A percentile compares a stretch with the other conserved stretches of the same genome.
phyloP scores from a whole-genome alignment of 2,888 invertebrate genomes.

The Drosophila rubida region DNA sequence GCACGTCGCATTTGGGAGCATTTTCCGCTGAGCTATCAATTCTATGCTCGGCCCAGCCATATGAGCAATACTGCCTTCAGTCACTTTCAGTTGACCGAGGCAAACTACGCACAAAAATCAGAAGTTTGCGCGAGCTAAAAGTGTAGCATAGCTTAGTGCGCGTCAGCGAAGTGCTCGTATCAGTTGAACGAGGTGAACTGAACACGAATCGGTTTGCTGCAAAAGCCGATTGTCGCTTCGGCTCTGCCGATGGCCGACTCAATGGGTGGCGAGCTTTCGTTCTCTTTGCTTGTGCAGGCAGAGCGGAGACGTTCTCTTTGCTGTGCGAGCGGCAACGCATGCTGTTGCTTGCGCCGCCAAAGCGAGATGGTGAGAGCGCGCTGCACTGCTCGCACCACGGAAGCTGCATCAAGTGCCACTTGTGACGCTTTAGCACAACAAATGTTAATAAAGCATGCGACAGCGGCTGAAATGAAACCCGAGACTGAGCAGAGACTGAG shows the following conservation, averaged over 20 bases:
- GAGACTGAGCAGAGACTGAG: slow-evolving; percentile 20
- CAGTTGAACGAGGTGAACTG: slow-evolving; percentile 38
- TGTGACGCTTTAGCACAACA: slow-evolving; percentile 64
- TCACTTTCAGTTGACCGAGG: slow-evolving; percentile 13
- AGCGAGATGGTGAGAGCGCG: slow-evolving; percentile 34
- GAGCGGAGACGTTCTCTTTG: slow-evolving; percentile 48
- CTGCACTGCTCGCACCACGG: slow-evolving; percentile 54
- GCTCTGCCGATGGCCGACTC: neutral
- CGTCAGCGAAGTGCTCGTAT: slow-evolving; percentile 24
- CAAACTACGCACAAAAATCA: slow-evolving; percentile 29
- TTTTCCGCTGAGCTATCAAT: slow-evolving; percentile 39
- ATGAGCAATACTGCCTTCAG: slow-evolving; percentile 25
- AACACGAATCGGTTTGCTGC: slow-evolving; percentile 20
- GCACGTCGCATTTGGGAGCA: neutral
- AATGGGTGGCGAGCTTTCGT: slow-evolving; percentile 58
- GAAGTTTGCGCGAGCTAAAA: slow-evolving; percentile 8
- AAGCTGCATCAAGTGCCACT: slow-evolving; percentile 62
- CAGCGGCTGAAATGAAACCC: slow-evolving; percentile 34
- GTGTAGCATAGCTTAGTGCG: slow-evolving; percentile 34
- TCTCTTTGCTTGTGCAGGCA: slow-evolving; percentile 64
- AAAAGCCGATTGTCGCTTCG: slow-evolving; percentile 35
- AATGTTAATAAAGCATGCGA: slow-evolving; percentile 64
- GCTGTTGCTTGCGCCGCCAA: slow-evolving; percentile 75
- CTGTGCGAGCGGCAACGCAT: slow-evolving; percentile 39
- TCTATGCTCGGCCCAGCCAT: slow-evolving; percentile 42